A percentile compares a stretch with the other conserved stretches of the same genome.
phyloP scores from a whole-genome alignment of 92 coral and sea anemone genomes.

The Bergia puertoricense region DNA sequence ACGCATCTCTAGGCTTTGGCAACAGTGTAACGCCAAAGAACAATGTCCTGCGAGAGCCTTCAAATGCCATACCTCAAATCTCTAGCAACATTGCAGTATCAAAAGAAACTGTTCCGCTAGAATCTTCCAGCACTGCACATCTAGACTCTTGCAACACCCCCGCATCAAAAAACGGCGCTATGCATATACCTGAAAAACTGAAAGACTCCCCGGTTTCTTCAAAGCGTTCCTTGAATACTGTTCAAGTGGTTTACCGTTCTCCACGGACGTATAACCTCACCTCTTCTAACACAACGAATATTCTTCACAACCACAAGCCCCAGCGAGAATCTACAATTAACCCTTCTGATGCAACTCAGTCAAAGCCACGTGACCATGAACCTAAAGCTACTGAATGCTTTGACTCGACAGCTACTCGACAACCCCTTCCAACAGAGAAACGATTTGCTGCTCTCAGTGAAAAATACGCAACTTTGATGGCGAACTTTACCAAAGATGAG shows the following conservation, averaged over 20 bases:
- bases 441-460: constrained; percentile 35
- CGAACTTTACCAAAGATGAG: constrained; percentile 29
- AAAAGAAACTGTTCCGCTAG: background rate
- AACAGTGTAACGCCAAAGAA: background rate
- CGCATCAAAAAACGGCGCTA: background rate
- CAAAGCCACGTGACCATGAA: background rate
- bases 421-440: constrained; percentile 20
- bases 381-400: background rate
- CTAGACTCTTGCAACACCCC: background rate
- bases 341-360: background rate
- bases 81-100: background rate
- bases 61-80: background rate
- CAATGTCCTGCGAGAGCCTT: background rate
- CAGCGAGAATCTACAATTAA: background rate
- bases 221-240: background rate
- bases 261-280: background rate
- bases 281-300: background rate
- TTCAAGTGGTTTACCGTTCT: constrained; percentile 24
- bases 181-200: background rate
- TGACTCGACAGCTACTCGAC: background rate
- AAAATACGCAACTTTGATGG: constrained; percentile 38
- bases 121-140: background rate
- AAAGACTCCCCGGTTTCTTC: background rate
- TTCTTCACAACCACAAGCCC: background rate
- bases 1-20: background rate